Evolutionary conservation across 2,113 vertebrate genomes (phyloP).

Genomic region (Apodemus speciosus): DNA sequence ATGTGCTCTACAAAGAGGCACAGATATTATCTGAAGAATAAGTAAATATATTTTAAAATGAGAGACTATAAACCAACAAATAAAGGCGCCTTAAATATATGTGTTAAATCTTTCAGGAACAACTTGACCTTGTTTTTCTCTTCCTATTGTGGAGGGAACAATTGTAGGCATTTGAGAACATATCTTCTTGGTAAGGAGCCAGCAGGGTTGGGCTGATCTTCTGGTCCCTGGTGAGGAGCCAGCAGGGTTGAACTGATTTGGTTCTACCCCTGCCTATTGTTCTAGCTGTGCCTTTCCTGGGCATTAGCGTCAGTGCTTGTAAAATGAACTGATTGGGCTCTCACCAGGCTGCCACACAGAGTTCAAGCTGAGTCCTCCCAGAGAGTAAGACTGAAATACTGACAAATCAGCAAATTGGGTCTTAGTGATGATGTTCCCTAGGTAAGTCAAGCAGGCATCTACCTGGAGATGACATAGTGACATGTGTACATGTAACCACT

Average conservation of each 20-base stretch:
- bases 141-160: neutral
- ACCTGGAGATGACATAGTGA: neutral
- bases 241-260: neutral
- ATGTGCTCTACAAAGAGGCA: neutral
- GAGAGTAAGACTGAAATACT: neutral
- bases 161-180: neutral
- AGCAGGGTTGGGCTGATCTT: neutral
- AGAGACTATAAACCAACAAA: neutral
- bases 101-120: neutral
- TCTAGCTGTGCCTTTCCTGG: neutral
- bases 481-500: neutral
- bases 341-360: neutral
- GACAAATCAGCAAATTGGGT: neutral
- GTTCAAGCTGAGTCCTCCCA: neutral
- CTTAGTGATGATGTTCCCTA: neutral
- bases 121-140: conserved; percentile 22
- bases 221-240: neutral
- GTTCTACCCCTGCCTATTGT: neutral
- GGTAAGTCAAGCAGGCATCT: neutral
- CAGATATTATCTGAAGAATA: neutral
- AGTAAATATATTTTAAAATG: neutral
- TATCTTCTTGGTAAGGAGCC: neutral
- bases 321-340: neutral
- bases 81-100: neutral
- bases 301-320: neutral